Percentiles rank a stretch among this genome's conserved stretches.
Conservation (phyloP, 2,113 vertebrate genomes). For the Epinephelus moara region DNA sequence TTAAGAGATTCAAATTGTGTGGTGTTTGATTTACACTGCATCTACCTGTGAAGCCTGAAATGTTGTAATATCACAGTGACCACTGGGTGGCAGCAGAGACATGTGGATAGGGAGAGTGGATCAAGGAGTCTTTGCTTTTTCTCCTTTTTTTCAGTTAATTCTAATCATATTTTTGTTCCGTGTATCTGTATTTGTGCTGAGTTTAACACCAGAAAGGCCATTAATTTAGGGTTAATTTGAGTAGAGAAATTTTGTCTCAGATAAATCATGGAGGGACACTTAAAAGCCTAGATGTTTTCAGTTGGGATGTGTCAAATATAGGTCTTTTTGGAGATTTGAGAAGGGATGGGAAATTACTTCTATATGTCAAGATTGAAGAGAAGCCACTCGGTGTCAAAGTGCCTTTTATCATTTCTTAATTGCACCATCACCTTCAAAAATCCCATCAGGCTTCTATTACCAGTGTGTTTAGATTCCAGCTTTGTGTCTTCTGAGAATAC, state of each 20-base stretch:
- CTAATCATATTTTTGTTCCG: not conserved
- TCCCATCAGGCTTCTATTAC: not conserved
- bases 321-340: not conserved
- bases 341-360: not conserved
- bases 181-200: not conserved
- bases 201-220: not conserved
- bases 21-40: too few relatives aligned
- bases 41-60: not conserved
- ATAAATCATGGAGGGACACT: not conserved
- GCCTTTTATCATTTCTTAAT: not conserved
- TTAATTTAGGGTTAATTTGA: not conserved
- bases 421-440: not conserved
- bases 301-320: not conserved
- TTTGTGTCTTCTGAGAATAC: conserved; percentile 17
- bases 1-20: not conserved
- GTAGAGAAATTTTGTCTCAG: not conserved
- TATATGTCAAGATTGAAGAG: not conserved
- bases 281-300: not conserved
- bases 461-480: not conserved
- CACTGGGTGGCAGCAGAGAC: conserved; percentile 48
- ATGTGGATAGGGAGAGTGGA: not conserved
- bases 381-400: not conserved
- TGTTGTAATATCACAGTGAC: not conserved
- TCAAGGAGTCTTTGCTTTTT: not conserved
- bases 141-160: not conserved